A percentile compares a stretch with the other conserved stretches of the same genome.
These are phyloP conservation scores for Zapus hudsonius DNA, from an alignment of 2,113 vertebrate species.

Conservation along the genomic window DNA sequence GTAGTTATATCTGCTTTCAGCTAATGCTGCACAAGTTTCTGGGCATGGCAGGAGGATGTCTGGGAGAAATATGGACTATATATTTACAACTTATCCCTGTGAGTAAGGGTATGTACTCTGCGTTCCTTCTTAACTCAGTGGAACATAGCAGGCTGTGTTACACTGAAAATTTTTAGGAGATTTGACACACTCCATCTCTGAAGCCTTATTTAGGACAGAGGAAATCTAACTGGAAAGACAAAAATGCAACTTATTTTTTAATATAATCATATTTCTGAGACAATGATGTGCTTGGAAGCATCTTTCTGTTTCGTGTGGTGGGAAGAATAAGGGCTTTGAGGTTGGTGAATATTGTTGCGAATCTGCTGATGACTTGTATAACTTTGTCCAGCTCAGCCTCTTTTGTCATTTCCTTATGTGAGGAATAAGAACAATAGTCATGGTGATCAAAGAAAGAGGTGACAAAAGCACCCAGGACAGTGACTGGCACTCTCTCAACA, in stretches of 20 bases:
- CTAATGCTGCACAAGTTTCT: slow-evolving; percentile 37
- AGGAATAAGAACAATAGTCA: neutral
- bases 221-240: slow-evolving; percentile 31
- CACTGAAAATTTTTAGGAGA: slow-evolving; percentile 9
- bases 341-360: neutral
- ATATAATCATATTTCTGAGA: slow-evolving; percentile 32
- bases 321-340: neutral
- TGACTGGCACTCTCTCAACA: neutral
- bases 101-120: neutral
- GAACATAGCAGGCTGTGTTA: neutral
- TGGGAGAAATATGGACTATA: neutral
- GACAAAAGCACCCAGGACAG: neutral
- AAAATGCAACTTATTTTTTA: neutral
- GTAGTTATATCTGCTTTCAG: slow-evolving; percentile 7
- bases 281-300: neutral
- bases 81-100: neutral
- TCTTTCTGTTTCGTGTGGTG: slow-evolving; percentile 1
- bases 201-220: slow-evolving; percentile 29
- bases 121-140: neutral
- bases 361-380: neutral
- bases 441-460: neutral
- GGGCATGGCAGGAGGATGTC: neutral
- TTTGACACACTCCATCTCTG: slow-evolving; percentile 11
- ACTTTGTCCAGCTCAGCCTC: neutral
- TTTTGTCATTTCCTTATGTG: neutral